phyloP scores from a whole-genome alignment of 2,888 invertebrate species.

The Chloroclystis v-ata region DNA sequence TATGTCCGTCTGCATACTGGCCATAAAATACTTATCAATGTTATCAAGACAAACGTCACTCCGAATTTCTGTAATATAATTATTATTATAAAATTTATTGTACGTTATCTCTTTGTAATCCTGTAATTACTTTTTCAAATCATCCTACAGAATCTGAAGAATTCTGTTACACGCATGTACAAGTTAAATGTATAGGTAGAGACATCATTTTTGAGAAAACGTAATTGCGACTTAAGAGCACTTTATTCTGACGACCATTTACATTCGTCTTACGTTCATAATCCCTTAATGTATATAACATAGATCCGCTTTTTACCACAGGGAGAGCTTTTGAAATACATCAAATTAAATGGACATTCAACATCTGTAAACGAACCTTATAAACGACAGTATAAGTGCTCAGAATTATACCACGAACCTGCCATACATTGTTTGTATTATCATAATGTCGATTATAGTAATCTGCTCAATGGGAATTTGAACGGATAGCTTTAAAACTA shows the following conservation, averaged over 20 bases:
- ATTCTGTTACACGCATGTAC: not conserved
- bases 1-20: conserved; percentile 34
- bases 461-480: too few species aligned
- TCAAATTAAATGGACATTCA: too few species aligned
- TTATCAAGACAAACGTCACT: conserved; percentile 21
- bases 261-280: too few species aligned
- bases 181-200: not conserved
- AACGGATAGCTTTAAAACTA: conserved; percentile 10
- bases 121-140: not conserved
- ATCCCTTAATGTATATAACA: too few species aligned
- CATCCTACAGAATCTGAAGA: not conserved
- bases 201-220: not conserved
- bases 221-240: conserved; percentile 19
- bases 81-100: conserved; percentile 18
- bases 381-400: too few species aligned
- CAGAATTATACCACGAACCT: conserved; percentile 22
- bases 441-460: too few species aligned
- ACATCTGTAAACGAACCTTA: too few species aligned
- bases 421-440: conserved; percentile 17
- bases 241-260: too few species aligned
- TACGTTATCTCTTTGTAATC: conserved; percentile 21
- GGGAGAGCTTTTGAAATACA: too few species aligned
- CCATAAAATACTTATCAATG: conserved; percentile 23
- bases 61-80: conserved; percentile 17
- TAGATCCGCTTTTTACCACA: too few species aligned